phyloP scores from a whole-genome alignment of 2,888 invertebrate species.

The Apocheima hispidaria region DNA sequence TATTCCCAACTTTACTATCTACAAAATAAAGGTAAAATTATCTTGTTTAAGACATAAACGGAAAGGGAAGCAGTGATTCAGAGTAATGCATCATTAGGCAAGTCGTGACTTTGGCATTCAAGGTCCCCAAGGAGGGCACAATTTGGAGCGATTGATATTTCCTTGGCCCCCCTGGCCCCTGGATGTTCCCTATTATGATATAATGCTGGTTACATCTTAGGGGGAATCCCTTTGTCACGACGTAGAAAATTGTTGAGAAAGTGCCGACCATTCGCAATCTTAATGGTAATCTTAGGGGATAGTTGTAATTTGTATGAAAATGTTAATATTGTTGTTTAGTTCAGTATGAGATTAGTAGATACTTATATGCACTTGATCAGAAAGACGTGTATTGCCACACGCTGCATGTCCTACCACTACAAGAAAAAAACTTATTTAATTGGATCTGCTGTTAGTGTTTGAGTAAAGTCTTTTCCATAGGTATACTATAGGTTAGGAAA shows the following conservation, averaged over 20 bases:
- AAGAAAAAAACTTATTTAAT: too few species aligned
- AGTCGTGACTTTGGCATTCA: conserved; percentile 71
- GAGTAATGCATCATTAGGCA: conserved; percentile 67
- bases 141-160: conserved; percentile 71
- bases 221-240: conserved; percentile 36
- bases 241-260: conserved; percentile 8
- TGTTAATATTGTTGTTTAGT: neutral
- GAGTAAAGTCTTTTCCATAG: too few species aligned
- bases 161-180: conserved; percentile 62
- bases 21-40: conserved; percentile 32
- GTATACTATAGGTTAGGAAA: too few species aligned
- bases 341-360: neutral
- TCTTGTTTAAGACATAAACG: conserved; percentile 43
- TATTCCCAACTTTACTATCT: neutral
- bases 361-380: neutral
- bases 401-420: too few species aligned
- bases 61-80: conserved; percentile 60
- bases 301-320: conserved; percentile 20
- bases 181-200: conserved; percentile 55
- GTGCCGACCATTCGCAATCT: conserved; percentile 17
- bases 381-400: too few species aligned
- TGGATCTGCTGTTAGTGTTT: too few species aligned
- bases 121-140: conserved; percentile 61
- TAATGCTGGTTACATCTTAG: conserved; percentile 49
- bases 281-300: conserved; percentile 10